Evolutionary conservation across 2,113 vertebrate species (phyloP).

Genomic region (Bagarius yarrelli): DNA sequence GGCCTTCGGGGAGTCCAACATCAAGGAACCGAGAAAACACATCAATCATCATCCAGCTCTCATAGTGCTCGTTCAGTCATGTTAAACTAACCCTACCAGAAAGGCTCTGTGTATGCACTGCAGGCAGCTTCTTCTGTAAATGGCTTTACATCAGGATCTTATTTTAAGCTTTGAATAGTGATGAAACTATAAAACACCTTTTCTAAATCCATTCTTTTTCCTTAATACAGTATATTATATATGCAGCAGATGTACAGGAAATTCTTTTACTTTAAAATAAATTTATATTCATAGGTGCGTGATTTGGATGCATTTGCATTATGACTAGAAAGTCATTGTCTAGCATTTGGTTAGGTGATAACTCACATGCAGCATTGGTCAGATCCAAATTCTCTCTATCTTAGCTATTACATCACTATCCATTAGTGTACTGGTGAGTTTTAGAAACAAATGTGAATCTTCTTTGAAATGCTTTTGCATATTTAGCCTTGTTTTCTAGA

Average conservation of each 20-base stretch:
- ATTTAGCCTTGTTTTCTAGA: not conserved
- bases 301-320: not conserved
- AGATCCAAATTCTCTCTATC: not conserved
- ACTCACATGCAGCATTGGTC: not conserved
- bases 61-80: constrained; percentile 23
- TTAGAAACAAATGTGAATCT: not conserved
- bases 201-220: not conserved
- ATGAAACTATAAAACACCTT: not conserved
- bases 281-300: not conserved
- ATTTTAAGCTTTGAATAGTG: not conserved
- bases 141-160: not conserved
- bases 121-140: constrained; percentile 10
- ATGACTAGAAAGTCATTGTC: not conserved
- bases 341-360: not conserved
- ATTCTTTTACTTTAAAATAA: constrained; percentile 9
- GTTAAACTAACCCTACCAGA: constrained; percentile 8
- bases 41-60: constrained; percentile 50
- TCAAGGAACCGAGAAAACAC: constrained; percentile 43
- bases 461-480: not conserved
- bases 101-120: constrained; percentile 26
- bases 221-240: not conserved
- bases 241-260: not conserved
- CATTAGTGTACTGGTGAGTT: not conserved
- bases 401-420: not conserved
- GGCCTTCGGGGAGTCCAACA: constrained; percentile 35